Conservation (phyloP, 2,888 invertebrate genomes). For the Digitonthophagus gazella region DNA sequence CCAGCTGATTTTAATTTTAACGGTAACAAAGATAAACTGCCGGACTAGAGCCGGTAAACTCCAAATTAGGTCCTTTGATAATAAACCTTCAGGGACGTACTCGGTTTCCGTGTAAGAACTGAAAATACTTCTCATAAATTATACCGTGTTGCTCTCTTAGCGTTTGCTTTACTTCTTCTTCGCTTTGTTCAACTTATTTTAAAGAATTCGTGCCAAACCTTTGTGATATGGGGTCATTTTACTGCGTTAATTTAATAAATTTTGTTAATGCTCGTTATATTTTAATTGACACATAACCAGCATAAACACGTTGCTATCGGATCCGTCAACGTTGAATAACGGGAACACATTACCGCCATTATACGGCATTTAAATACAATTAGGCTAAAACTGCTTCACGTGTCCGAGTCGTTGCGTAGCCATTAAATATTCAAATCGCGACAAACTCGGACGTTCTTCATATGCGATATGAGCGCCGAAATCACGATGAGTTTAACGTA, state of each 20-base stretch:
- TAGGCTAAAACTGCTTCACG: neutral
- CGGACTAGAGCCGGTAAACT: slow-evolving; percentile 24
- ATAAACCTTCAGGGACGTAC: slow-evolving; percentile 19
- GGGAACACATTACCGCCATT: neutral
- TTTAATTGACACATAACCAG: no score
- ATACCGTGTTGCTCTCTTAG: neutral
- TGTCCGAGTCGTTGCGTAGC: neutral
- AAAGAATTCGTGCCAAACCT: neutral
- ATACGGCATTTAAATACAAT: neutral
- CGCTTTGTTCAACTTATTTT: neutral
- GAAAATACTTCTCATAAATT: neutral
- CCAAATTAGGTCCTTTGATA: slow-evolving; percentile 28
- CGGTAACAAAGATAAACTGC: slow-evolving; percentile 29
- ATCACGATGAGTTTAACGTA: slow-evolving; percentile 32
- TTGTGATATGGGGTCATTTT: neutral
- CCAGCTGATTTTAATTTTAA: slow-evolving; percentile 26
- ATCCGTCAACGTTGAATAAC: no score
- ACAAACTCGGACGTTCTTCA: neutral
- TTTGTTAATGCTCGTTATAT: no score
- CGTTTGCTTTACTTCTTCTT: neutral
- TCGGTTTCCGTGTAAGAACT: neutral
- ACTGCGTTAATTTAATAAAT: no score
- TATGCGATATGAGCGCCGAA: slow-evolving; percentile 9
- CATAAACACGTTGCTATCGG: no score
- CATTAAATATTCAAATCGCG: neutral